Evolutionary conservation across 2,113 vertebrate genomes (phyloP).

Genomic region (Antigone vipio): DNA sequence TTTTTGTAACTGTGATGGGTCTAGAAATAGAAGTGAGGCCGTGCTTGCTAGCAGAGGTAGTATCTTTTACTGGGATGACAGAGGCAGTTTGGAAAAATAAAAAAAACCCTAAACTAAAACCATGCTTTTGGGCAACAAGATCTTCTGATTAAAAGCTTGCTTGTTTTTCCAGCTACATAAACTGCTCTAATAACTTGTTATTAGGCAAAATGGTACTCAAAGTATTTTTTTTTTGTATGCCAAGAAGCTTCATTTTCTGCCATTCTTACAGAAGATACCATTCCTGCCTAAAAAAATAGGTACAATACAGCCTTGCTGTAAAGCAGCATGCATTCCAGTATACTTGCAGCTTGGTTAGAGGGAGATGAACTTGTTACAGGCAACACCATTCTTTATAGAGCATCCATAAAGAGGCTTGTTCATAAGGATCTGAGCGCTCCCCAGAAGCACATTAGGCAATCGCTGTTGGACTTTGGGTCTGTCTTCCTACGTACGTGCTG

Average conservation of each 20-base stretch:
- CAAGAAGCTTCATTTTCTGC: neutral
- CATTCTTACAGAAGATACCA: neutral
- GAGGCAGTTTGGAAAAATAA: neutral
- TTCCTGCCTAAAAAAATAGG: neutral
- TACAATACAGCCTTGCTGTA: neutral
- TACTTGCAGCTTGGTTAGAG: neutral
- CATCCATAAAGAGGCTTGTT: neutral
- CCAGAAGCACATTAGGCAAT: neutral
- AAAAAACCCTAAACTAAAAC: neutral
- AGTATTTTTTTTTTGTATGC: neutral
- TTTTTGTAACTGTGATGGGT: constrained; percentile 6
- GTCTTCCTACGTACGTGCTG: neutral
- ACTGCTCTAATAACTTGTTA: neutral
- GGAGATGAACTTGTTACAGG: neutral
- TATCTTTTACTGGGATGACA: neutral
- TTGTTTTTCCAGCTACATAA: neutral
- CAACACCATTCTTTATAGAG: neutral
- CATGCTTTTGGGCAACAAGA: neutral
- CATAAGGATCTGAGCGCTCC: neutral
- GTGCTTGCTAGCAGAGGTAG: neutral
- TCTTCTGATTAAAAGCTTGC: neutral
- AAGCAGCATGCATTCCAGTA: neutral
- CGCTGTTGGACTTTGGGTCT: neutral
- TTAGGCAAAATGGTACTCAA: neutral
- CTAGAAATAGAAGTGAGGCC: constrained; percentile 16